Evolutionary conservation across 2,113 vertebrate species (phyloP).

Genomic region (Seriola rivoliana): DNA sequence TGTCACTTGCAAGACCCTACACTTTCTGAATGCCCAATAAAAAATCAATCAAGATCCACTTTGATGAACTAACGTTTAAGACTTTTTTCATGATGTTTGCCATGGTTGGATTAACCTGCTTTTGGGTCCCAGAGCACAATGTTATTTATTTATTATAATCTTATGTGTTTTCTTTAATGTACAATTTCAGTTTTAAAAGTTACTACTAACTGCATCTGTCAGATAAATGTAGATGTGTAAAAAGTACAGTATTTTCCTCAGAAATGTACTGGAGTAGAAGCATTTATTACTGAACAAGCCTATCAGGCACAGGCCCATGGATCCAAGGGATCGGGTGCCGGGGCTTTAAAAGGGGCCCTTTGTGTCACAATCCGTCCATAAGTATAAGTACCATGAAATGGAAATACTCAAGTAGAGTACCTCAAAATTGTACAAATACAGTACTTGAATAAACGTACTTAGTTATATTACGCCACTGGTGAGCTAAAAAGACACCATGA

Average conservation of each 20-base stretch:
- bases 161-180: too few relatives aligned
- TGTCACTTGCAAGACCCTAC: neutral
- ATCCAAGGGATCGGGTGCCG: neutral
- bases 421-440: too few relatives aligned
- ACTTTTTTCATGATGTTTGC: neutral
- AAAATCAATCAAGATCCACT: neutral
- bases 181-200: too few relatives aligned
- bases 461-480: neutral
- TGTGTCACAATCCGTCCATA: too few relatives aligned
- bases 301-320: neutral
- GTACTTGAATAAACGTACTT: neutral
- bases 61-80: too few relatives aligned
- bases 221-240: too few relatives aligned
- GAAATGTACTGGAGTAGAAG: neutral
- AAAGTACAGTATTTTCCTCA: neutral
- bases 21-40: neutral
- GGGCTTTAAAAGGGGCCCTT: too few relatives aligned
- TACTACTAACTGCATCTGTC: too few relatives aligned
- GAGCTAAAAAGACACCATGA: neutral
- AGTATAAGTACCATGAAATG: neutral
- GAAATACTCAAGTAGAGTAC: neutral
- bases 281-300: too few relatives aligned
- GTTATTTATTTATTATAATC: too few relatives aligned
- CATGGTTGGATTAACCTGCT: neutral
- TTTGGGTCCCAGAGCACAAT: neutral